Percentiles rank a stretch among this genome's conserved stretches.
Evolutionary conservation across 1,140 invertebrate genomes (phyloP).

Genomic region (Zophobas atratus): DNA sequence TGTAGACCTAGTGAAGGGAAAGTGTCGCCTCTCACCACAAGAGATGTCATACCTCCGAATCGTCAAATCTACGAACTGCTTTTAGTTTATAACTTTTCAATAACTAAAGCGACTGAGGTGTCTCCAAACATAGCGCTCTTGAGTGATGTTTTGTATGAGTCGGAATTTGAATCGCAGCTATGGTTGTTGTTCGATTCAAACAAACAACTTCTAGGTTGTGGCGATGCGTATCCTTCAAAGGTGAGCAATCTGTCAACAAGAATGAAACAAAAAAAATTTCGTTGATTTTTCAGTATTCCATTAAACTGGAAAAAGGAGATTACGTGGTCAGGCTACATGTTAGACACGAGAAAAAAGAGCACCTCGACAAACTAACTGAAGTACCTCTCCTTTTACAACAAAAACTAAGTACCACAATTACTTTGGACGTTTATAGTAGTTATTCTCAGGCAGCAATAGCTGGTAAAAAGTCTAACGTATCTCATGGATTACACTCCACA

Average conservation of each 20-base stretch:
- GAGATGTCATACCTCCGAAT: constrained; percentile 89
- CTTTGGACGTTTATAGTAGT: constrained; percentile 81
- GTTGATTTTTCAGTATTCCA: constrained; percentile 79
- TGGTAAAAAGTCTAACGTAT: constrained; percentile 83
- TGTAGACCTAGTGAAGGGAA: constrained; percentile 85
- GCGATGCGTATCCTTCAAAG: constrained; percentile 92
- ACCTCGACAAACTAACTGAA: constrained; percentile 89
- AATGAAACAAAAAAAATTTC: neutral
- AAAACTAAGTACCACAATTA: constrained; percentile 81
- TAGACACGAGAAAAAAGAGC: constrained; percentile 89
- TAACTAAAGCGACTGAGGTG: constrained; percentile 88
- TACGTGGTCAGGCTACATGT: constrained; percentile 90
- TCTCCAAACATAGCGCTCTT: constrained; percentile 85
- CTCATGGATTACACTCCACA: constrained; percentile 75
- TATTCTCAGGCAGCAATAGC: constrained; percentile 76
- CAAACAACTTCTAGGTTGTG: constrained; percentile 87
- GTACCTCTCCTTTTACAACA: constrained; percentile 83
- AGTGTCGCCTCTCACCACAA: constrained; percentile 79
- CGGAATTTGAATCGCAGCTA: constrained; percentile 94
- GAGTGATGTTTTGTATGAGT: constrained; percentile 92
- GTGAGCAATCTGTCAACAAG: constrained; percentile 68
- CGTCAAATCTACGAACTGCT: constrained; percentile 92
- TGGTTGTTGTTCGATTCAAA: constrained; percentile 97
- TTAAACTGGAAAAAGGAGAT: constrained; percentile 96
- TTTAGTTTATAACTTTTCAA: constrained; percentile 88